A percentile compares a stretch with the other conserved stretches of the same genome.
Conservation (phyloP, 2,888 invertebrate species). For the Stenchaetothrips biformis region DNA sequence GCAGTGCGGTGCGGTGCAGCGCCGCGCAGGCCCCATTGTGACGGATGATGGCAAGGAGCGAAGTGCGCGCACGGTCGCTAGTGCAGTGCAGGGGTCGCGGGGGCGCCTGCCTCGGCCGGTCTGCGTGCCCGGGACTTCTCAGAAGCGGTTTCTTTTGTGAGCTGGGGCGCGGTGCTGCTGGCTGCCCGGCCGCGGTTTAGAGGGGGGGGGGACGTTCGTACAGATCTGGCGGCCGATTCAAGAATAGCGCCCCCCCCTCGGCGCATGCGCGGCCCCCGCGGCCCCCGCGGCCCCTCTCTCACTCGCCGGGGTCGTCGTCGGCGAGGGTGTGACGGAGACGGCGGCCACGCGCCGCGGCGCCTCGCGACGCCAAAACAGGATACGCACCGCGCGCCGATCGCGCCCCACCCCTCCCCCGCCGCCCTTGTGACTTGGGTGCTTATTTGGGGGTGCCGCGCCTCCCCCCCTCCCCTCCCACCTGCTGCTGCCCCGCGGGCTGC, state of each 20-base stretch:
- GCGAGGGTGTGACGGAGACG: background rate
- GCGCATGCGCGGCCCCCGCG: background rate
- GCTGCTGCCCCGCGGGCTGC: background rate
- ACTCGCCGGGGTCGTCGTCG: background rate
- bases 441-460: background rate
- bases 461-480: background rate
- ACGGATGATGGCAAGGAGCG: too few relatives aligned
- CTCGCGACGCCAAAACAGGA: conserved; percentile 22
- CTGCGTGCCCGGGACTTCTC: too few relatives aligned
- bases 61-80: too few relatives aligned
- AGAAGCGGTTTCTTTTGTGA: too few relatives aligned
- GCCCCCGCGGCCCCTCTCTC: background rate
- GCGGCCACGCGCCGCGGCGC: conserved; percentile 6
- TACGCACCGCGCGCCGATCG: background rate
- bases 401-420: background rate
- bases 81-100: too few relatives aligned
- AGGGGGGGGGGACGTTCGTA: background rate
- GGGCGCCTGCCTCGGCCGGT: too few relatives aligned
- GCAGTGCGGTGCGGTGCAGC: too few relatives aligned
- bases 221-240: background rate
- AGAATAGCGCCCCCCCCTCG: background rate
- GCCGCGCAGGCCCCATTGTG: too few relatives aligned
- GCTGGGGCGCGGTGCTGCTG: too few relatives aligned
- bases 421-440: background rate
- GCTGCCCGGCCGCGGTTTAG: background rate